phyloP scores from a whole-genome alignment of 2,113 vertebrate species.

The Sapayoa aenigma region DNA sequence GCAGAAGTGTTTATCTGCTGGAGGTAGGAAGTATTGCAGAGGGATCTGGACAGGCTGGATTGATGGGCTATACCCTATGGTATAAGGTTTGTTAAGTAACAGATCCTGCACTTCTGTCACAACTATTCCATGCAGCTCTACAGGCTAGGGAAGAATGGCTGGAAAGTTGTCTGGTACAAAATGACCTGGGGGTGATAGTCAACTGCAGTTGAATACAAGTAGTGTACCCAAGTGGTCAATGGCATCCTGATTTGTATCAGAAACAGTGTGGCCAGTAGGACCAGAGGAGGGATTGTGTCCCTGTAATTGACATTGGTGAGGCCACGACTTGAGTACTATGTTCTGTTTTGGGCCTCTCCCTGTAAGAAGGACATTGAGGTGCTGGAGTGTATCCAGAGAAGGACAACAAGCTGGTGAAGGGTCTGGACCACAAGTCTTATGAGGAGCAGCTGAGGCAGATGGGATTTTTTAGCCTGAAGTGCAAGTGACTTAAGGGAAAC shows the following conservation, averaged over 20 bases:
- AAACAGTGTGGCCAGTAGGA: background rate
- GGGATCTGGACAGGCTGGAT: background rate
- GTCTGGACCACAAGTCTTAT: background rate
- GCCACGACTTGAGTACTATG: rapidly evolving
- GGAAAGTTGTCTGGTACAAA: background rate
- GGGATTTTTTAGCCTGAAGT: background rate
- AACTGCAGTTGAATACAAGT: background rate
- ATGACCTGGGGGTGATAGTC: background rate
- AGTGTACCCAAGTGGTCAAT: no score
- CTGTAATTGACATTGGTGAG: background rate
- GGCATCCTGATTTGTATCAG: background rate
- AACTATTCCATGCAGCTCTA: rapidly evolving
- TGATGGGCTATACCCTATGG: no score
- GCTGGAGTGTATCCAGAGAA: background rate
- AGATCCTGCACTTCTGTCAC: background rate
- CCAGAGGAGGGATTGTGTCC: rapidly evolving
- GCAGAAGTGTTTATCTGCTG: background rate
- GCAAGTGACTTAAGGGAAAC: background rate
- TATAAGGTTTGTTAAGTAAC: background rate
- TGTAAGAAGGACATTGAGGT: background rate
- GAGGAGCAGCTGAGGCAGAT: background rate
- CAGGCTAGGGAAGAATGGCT: rapidly evolving
- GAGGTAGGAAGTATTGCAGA: background rate
- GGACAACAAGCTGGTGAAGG: background rate
- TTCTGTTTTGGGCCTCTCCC: background rate